A percentile compares a stretch with the other conserved stretches of the same genome.
These are phyloP conservation scores for Illadopsis cleaveri DNA, from an alignment of 2,113 vertebrate species.

Conservation along the genomic window DNA sequence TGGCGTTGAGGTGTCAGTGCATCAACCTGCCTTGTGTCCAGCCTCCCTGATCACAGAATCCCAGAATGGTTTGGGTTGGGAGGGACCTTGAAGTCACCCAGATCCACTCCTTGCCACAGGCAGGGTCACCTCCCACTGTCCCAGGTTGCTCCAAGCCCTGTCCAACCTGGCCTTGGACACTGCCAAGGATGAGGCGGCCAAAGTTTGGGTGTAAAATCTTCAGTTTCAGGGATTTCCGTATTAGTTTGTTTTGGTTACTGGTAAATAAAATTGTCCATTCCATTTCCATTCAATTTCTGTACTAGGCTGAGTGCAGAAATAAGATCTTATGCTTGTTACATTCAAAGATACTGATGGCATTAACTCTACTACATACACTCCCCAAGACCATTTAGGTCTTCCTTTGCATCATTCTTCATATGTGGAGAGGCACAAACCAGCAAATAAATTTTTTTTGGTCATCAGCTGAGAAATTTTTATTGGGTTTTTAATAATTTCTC, in stretches of 20 bases:
- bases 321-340: neutral
- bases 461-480: neutral
- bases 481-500: neutral
- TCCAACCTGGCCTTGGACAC: neutral
- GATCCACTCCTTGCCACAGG: neutral
- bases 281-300: neutral
- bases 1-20: neutral
- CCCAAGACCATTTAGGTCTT: neutral
- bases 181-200: neutral
- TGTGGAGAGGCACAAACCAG: neutral
- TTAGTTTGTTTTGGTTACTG: neutral
- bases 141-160: neutral
- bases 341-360: neutral
- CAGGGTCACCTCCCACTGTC: neutral
- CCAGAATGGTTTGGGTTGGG: neutral
- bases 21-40: neutral
- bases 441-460: neutral
- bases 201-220: neutral
- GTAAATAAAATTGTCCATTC: neutral
- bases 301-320: neutral
- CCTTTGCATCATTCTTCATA: neutral
- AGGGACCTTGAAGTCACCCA: neutral
- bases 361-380: neutral
- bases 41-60: neutral
- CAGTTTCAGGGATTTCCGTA: rapidly evolving